These are phyloP conservation scores for Dexiosoma caninum DNA, from an alignment of 2,888 invertebrate genomes.

Conservation along the genomic window DNA sequence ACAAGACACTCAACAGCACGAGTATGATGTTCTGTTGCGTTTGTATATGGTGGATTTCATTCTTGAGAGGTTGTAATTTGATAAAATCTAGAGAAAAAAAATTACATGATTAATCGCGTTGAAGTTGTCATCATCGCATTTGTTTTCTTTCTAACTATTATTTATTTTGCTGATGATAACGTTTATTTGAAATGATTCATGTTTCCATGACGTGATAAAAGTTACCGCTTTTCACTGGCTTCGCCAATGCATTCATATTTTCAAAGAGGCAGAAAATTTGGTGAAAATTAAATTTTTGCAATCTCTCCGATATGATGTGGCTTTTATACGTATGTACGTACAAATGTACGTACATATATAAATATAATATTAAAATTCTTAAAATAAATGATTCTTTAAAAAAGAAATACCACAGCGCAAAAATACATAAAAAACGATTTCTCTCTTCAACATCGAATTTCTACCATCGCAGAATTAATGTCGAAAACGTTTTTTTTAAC, in stretches of 20 bases:
- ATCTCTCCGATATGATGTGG: not conserved
- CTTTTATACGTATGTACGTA: not conserved
- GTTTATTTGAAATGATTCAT: slow-evolving; percentile 32
- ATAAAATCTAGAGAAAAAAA: slow-evolving; percentile 66
- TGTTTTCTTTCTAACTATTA: not conserved
- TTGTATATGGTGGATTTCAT: slow-evolving; percentile 71
- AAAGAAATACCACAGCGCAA: not conserved
- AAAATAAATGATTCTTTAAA: not conserved
- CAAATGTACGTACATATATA: not conserved
- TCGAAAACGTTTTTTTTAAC: too few species aligned
- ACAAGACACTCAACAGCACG: slow-evolving; percentile 69
- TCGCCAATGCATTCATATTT: not conserved
- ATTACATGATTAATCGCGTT: slow-evolving; percentile 14
- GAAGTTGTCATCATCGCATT: slow-evolving; percentile 6
- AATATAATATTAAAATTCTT: not conserved
- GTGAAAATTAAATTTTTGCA: not conserved
- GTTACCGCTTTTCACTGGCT: slow-evolving; percentile 28
- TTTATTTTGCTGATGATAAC: not conserved
- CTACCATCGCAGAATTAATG: too few species aligned
- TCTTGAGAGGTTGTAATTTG: slow-evolving; percentile 68
- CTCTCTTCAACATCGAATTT: too few species aligned
- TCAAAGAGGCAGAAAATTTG: not conserved
- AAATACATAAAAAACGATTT: not conserved
- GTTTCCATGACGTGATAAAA: slow-evolving; percentile 19
- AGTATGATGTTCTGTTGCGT: slow-evolving; percentile 70